phyloP scores from a whole-genome alignment of 2,113 vertebrate species.

The Aegotheles bennettii region DNA sequence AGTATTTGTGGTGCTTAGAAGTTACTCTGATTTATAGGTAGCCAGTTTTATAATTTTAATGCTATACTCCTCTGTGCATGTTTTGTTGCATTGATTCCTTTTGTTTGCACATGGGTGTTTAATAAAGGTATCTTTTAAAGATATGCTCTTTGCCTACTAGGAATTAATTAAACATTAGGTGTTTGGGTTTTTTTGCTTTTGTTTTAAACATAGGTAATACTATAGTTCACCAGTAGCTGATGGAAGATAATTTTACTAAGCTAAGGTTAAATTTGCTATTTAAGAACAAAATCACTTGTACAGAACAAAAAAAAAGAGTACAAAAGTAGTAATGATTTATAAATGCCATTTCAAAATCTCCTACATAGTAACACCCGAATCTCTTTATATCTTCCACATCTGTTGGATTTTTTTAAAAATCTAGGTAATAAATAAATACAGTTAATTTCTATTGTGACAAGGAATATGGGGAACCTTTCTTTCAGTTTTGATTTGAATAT shows the following conservation, averaged over 20 bases:
- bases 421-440: not conserved
- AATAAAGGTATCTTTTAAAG: not conserved
- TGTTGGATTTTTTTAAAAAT: not conserved
- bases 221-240: not conserved
- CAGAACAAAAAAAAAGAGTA: too few relatives aligned
- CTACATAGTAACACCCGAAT: not conserved
- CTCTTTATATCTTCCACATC: not conserved
- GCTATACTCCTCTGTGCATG: not conserved
- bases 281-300: not conserved
- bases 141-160: not conserved
- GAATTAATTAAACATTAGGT: not conserved
- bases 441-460: not conserved
- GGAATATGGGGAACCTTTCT: not conserved
- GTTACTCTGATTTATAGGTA: not conserved
- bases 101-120: not conserved
- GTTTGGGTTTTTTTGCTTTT: not conserved
- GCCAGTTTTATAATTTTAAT: not conserved
- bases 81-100: not conserved
- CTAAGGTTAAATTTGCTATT: not conserved
- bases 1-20: not conserved
- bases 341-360: not conserved
- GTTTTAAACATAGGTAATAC: not conserved
- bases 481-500: not conserved
- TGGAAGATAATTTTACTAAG: not conserved
- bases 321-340: not conserved